Evolutionary conservation across 2,888 invertebrate genomes (phyloP).

Genomic region (Oxyteleia sp.): DNA sequence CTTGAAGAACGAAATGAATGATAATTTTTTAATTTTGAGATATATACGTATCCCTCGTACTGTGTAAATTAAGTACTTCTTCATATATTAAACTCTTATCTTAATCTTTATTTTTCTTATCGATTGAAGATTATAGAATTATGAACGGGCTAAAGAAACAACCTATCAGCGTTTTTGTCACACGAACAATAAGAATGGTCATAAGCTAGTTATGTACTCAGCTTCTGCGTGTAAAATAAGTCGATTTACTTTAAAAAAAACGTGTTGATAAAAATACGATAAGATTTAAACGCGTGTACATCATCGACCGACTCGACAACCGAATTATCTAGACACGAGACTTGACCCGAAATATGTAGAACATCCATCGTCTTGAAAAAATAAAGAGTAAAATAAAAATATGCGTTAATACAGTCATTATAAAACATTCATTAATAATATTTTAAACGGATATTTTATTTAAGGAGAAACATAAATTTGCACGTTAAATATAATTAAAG

Average conservation of each 20-base stretch:
- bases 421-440: too few species aligned
- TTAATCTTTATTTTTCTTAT: constrained; percentile 56
- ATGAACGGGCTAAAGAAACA: constrained; percentile 29
- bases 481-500: too few species aligned
- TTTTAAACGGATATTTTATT: too few species aligned
- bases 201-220: constrained; percentile 49
- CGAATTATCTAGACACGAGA: constrained; percentile 65
- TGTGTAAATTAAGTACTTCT: constrained; percentile 44
- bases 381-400: neutral
- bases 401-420: too few species aligned
- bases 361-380: constrained; percentile 28
- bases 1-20: constrained; percentile 45
- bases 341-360: constrained; percentile 64
- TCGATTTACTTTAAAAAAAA: constrained; percentile 40
- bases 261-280: constrained; percentile 52
- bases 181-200: constrained; percentile 36
- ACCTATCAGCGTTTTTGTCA: constrained; percentile 49
- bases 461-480: too few species aligned
- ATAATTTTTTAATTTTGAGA: constrained; percentile 43
- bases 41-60: constrained; percentile 22
- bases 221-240: constrained; percentile 51
- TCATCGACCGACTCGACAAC: constrained; percentile 49
- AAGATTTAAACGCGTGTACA: constrained; percentile 60
- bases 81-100: constrained; percentile 49
- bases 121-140: constrained; percentile 62